Evolutionary conservation across 2,113 vertebrate genomes (phyloP), one percentile per base, ranked within the genome.

Genomic region (Channa argus): DNA sequence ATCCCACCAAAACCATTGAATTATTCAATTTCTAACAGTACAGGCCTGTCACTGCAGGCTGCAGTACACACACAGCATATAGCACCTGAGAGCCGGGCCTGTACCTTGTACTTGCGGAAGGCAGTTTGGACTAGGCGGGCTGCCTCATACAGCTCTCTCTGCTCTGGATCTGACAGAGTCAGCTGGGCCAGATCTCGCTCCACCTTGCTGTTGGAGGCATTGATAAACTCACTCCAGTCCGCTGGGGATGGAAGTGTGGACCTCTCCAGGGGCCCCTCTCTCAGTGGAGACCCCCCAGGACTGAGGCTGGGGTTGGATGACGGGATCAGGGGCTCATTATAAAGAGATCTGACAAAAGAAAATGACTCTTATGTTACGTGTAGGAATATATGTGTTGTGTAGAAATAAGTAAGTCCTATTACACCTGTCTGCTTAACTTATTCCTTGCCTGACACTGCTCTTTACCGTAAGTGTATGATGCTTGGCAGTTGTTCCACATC

Each of bases 91-190:
- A 46, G 38, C 83, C 77, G 10, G 86, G 86, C 76, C 90, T 92
- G 38, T 94, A 99, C 98, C 97, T 99, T 99, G 84, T 98, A 99
- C 91, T 98, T 99, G 92, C 96, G 96, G 96, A 99, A 99, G 89
- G 97, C 97, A 36, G 96, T 98, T 95, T 98, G 98, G 92, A 99
- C 97, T 44, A 99, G 96, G 82, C 96, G 96, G 90, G 98, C 98
- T 1, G 98, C 98, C 89, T 99, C 97, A 3, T 99, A 99, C 80
- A 99, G 96, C 83, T 99, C 98, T 90, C 97, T 94, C 93, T 99
- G 98, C 84, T 99, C 98, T 2, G 98, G 96, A 76, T 99, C 98
- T 10, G 97, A 98, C 86, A 99, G 95, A 68, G 97, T 98, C 71
- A 99, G 95, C 95, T 99, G 98, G 86, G 98, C 96, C 89, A 99